phyloP scores from a whole-genome alignment of 2,797 vertebrate genomes.

The Sebastes matsubarae region DNA sequence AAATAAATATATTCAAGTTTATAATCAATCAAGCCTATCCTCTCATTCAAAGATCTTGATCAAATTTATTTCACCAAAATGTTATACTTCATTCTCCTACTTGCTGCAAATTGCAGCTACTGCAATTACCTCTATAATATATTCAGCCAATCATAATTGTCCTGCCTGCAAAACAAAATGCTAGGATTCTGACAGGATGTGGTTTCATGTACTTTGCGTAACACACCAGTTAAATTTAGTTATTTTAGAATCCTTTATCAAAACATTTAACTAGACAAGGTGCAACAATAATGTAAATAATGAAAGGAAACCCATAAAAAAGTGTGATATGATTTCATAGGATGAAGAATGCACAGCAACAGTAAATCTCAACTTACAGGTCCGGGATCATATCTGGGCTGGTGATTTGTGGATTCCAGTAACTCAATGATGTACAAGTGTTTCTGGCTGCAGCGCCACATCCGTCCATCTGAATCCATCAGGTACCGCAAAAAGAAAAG shows the following conservation, averaged over 20 bases:
- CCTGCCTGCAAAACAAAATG: neutral
- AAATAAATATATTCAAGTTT: neutral
- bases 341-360: neutral
- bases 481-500: conserved; percentile 88
- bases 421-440: conserved; percentile 90
- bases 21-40: neutral
- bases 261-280: neutral
- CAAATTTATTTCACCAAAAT: neutral
- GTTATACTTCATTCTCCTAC: neutral
- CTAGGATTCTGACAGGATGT: neutral
- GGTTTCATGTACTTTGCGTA: neutral
- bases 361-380: conserved; percentile 7
- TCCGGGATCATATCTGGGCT: conserved; percentile 29
- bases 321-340: neutral
- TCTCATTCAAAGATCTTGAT: neutral
- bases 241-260: neutral
- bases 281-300: neutral
- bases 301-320: neutral
- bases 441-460: conserved; percentile 86
- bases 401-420: conserved; percentile 68
- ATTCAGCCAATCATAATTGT: neutral
- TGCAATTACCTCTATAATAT: neutral
- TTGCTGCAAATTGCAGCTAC: neutral
- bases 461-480: conserved; percentile 83
- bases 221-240: neutral